Evolutionary conservation across 2,113 vertebrate genomes (phyloP).

Genomic region (Pleuronectes platessa): DNA sequence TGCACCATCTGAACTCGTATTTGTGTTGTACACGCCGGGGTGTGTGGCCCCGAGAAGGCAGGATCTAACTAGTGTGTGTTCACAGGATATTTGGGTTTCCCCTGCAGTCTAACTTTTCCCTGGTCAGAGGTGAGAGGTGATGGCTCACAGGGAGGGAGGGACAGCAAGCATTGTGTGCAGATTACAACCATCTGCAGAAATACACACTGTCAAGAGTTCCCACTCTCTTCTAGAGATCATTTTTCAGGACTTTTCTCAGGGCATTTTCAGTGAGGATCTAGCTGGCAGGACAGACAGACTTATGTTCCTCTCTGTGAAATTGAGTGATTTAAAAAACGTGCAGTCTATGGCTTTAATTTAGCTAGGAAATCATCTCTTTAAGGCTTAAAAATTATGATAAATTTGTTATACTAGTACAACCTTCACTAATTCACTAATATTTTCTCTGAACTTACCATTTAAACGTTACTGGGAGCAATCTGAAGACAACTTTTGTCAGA

Average conservation of each 20-base stretch:
- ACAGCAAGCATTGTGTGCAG: conserved; percentile 74
- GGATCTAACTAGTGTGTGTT: conserved; percentile 55
- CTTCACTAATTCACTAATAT: neutral
- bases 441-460: neutral
- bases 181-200: conserved; percentile 80
- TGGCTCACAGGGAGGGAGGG: conserved; percentile 69
- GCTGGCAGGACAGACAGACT: neutral
- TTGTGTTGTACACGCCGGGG: conserved; percentile 43
- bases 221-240: neutral
- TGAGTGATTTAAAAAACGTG: neutral
- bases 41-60: conserved; percentile 56
- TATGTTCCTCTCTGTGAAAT: neutral
- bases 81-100: conserved; percentile 80
- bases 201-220: conserved; percentile 11
- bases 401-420: neutral
- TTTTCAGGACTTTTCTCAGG: neutral
- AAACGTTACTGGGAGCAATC: neutral
- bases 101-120: conserved; percentile 55
- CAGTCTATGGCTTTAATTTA: neutral
- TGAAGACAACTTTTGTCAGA: too few relatives aligned
- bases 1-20: conserved; percentile 41
- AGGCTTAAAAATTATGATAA: neutral
- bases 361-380: neutral
- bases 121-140: conserved; percentile 79
- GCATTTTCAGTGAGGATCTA: neutral